These are phyloP conservation scores for Pseudorhiza aurosa DNA, from an alignment of 30 jellyfish, hydroid and myxozoan genomes.

Conservation along the genomic window DNA sequence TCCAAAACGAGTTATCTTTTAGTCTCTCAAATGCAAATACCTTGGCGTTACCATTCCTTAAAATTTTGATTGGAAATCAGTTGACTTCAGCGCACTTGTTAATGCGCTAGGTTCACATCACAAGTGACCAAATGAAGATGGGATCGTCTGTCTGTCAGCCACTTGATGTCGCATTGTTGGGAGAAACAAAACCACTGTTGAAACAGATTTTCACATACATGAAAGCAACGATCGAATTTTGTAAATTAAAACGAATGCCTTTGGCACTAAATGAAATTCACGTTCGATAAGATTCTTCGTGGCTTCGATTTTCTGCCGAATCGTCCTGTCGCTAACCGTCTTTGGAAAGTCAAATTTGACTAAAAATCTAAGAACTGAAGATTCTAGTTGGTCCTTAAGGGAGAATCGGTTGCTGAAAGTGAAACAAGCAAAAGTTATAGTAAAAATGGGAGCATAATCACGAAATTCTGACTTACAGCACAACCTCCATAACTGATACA, in stretches of 20 bases:
- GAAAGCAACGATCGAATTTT: constrained; percentile 34
- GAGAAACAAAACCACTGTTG: constrained; percentile 46
- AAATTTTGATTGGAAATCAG: constrained; percentile 11
- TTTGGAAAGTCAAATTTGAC: too few relatives aligned
- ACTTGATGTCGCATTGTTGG: constrained; percentile 60
- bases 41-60: constrained; percentile 44
- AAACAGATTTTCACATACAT: constrained; percentile 17
- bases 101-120: constrained; percentile 37
- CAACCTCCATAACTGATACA: too few relatives aligned
- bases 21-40: constrained; percentile 54
- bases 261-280: not conserved
- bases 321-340: too few relatives aligned
- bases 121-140: constrained; percentile 50
- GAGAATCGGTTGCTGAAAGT: too few relatives aligned
- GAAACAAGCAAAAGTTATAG: too few relatives aligned
- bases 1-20: constrained; percentile 47
- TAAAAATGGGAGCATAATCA: too few relatives aligned
- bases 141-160: constrained; percentile 34
- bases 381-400: too few relatives aligned
- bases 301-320: not conserved
- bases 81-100: constrained; percentile 40
- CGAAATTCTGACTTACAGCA: too few relatives aligned
- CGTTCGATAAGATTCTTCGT: not conserved
- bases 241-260: constrained; percentile 38
- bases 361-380: too few relatives aligned